Percentiles rank a stretch among this genome's conserved stretches.
Conservation (phyloP, 2,113 vertebrate genomes). For the Vimba vimba region DNA sequence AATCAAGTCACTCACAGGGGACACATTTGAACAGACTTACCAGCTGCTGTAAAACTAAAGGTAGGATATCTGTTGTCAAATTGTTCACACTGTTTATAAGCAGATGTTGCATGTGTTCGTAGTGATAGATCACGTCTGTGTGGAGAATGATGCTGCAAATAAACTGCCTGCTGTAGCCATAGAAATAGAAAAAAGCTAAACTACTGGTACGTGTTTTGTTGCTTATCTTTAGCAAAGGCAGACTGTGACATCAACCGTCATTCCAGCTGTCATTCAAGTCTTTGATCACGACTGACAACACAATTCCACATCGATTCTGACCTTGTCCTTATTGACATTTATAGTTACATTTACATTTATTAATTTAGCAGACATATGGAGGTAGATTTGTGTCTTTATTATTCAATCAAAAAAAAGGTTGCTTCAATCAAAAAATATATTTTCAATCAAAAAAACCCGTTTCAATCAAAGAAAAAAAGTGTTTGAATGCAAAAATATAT, state of each 20-base stretch:
- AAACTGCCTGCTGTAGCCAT: background rate
- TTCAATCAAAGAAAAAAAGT: no score
- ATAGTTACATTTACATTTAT: no score
- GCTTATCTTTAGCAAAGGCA: background rate
- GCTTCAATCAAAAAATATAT: no score
- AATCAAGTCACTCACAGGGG: background rate
- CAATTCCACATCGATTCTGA: background rate
- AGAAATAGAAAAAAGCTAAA: background rate
- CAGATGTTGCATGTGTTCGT: background rate
- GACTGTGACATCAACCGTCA: background rate
- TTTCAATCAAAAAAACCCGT: no score
- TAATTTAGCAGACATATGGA: no score
- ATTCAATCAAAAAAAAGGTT: no score
- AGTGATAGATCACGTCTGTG: background rate
- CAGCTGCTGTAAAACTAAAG: conserved; percentile 3
- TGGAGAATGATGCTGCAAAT: background rate
- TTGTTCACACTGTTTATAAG: background rate
- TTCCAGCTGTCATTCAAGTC: background rate
- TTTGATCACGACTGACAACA: background rate
- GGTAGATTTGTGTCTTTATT: no score
- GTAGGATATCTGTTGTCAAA: background rate
- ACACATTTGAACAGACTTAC: background rate
- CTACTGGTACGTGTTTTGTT: background rate
- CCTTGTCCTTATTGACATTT: background rate
- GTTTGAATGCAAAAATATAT: no score